Conservation (phyloP, 2,113 vertebrate species). For the cattle (Bos taurus) region ARS-UCD2.0 NC_037337.1:78475001-78475500, state of each 20-base stretch:
- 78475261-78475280: neutral
- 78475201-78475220: neutral
- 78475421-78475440: neutral
- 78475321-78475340: neutral
- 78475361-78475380: neutral
- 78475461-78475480: neutral
- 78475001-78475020: neutral
- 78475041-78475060: neutral
- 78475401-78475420: neutral
- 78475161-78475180: constrained; percentile 2
- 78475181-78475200: neutral
- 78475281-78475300: neutral
- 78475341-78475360: neutral
- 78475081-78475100: neutral
- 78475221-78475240: neutral
- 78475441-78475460: neutral
- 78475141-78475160: neutral
- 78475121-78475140: neutral
- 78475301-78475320: neutral
- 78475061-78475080: neutral
- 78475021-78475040: neutral
- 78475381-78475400: neutral
- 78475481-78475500: neutral
- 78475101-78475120: neutral
- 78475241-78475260: neutral